These are phyloP conservation scores for Loxodonta africana DNA, from an alignment of 2,113 vertebrate genomes.

Conservation along the genomic window DNA sequence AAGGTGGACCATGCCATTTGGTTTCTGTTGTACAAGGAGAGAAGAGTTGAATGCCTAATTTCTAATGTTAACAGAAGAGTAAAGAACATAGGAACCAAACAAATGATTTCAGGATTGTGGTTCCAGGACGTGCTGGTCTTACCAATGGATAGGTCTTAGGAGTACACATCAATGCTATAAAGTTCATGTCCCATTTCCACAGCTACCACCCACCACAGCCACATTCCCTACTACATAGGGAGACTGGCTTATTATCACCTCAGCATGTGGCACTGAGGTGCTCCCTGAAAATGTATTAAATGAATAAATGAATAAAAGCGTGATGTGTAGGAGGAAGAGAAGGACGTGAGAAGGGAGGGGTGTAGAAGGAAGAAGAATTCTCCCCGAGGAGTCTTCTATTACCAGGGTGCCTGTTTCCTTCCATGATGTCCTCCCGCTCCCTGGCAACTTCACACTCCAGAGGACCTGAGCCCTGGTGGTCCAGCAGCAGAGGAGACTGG, in stretches of 20 bases:
- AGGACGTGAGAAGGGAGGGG: neutral
- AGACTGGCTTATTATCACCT: neutral
- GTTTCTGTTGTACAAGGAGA: constrained; percentile 90
- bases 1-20: constrained; percentile 95
- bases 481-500: constrained; percentile 94
- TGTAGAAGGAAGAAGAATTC: accelerated
- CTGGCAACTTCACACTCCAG: constrained; percentile 92
- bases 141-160: accelerated
- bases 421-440: constrained; percentile 93
- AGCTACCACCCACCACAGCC: neutral
- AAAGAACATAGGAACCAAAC: neutral
- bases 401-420: constrained; percentile 94
- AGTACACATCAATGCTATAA: neutral
- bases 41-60: constrained; percentile 67
- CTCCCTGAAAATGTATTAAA: accelerated
- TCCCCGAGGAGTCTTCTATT: constrained; percentile 14
- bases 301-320: accelerated
- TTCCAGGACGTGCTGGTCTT: neutral
- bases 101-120: neutral
- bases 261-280: accelerated
- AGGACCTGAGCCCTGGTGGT: constrained; percentile 90
- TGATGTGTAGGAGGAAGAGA: neutral
- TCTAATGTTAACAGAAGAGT: neutral
- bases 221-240: accelerated
- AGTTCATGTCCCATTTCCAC: neutral